Evolutionary conservation across 1,140 invertebrate genomes (phyloP).

Genomic region (Nephila pilipes): DNA sequence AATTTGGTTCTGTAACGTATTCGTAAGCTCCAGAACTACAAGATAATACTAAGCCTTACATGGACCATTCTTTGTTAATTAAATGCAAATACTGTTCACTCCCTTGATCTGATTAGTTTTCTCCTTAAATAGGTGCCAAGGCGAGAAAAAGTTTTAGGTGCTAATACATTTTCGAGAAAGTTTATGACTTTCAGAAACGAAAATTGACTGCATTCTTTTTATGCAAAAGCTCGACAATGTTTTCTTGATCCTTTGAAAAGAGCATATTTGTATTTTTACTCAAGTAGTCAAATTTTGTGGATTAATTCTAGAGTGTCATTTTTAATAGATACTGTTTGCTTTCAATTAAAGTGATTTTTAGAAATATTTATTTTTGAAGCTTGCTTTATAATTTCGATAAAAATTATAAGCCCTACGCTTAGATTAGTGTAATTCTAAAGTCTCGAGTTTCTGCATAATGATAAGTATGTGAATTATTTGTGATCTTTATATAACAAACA

Average conservation of each 20-base stretch:
- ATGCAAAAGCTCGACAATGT: neutral
- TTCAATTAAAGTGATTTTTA: neutral
- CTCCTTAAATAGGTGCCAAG: neutral
- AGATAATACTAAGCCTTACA: neutral
- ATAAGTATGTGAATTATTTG: too few species aligned
- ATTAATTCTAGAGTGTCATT: neutral
- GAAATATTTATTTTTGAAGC: neutral
- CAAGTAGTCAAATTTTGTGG: neutral
- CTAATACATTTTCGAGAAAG: neutral
- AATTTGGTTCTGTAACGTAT: constrained; percentile 13
- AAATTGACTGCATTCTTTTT: neutral
- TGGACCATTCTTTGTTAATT: constrained; percentile 26
- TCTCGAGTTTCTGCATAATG: too few species aligned
- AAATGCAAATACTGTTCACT: constrained; percentile 42
- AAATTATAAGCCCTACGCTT: too few species aligned
- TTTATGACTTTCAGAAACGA: neutral
- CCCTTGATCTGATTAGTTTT: neutral
- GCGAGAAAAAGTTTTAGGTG: neutral
- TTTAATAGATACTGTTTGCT: neutral
- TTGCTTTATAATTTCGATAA: too few species aligned
- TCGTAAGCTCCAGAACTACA: neutral
- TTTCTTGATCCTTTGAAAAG: neutral
- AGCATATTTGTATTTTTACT: neutral
- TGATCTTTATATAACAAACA: too few species aligned
- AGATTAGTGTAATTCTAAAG: too few species aligned